Conservation (phyloP, 1,140 invertebrate genomes). For the Physella acuta region DNA sequence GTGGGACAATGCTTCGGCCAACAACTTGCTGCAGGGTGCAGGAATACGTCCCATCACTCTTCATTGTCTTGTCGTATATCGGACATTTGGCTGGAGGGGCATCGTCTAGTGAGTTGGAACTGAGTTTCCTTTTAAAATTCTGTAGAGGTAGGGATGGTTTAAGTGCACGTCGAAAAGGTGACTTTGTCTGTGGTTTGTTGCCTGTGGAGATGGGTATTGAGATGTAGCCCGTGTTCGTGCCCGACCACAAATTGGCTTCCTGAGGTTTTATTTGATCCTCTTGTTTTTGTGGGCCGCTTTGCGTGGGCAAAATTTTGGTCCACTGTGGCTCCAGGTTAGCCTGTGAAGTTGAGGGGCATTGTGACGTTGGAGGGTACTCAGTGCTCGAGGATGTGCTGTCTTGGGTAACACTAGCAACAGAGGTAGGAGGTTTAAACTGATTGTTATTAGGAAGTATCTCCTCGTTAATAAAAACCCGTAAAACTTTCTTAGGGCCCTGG, state of each 20-base stretch:
- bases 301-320: constrained; percentile 10
- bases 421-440: neutral
- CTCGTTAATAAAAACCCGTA: constrained; percentile 19
- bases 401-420: neutral
- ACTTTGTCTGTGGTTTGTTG: neutral
- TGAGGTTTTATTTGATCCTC: constrained; percentile 6
- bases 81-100: constrained; percentile 7
- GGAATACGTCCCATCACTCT: neutral
- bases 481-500: constrained; percentile 21
- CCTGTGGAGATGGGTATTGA: constrained; percentile 6
- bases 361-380: no score
- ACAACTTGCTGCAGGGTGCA: constrained; percentile 2
- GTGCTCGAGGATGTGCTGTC: no score
- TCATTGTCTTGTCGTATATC: constrained; percentile 5
- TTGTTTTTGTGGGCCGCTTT: neutral
- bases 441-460: constrained; percentile 14
- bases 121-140: neutral
- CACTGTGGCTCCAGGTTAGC: neutral
- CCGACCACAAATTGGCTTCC: neutral
- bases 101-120: neutral
- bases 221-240: neutral
- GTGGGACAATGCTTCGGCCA: neutral
- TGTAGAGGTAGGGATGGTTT: neutral
- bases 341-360: neutral
- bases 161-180: constrained; percentile 3